phyloP scores from a whole-genome alignment of 2,113 vertebrate genomes.

The Calidris pygmaea region DNA sequence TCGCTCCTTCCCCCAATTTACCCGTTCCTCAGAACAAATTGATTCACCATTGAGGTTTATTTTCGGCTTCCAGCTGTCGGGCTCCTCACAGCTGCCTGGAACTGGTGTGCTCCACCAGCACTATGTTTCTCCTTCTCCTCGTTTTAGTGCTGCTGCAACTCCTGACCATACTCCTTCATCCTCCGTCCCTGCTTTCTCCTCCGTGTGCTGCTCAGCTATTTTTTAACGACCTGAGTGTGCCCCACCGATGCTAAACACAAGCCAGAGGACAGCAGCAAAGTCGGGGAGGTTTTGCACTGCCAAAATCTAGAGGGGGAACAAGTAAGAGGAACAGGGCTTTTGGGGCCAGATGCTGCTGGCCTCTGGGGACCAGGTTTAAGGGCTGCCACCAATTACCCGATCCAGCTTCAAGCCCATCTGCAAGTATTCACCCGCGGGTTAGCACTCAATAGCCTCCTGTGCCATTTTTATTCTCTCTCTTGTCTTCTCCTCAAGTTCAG shows the following conservation, averaged over 20 bases:
- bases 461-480: background rate
- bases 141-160: background rate
- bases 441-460: background rate
- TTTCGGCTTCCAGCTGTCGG: conserved; percentile 41
- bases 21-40: background rate
- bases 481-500: background rate
- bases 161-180: background rate
- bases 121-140: background rate
- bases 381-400: background rate
- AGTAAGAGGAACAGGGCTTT: background rate
- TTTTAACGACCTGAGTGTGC: background rate
- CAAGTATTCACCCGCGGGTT: background rate
- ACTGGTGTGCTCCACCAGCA: background rate
- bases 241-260: accelerated
- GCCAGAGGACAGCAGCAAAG: background rate
- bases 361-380: background rate
- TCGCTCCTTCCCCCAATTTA: background rate
- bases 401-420: background rate
- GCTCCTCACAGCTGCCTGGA: conserved; percentile 14
- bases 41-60: background rate
- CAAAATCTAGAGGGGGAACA: background rate
- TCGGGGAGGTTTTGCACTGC: background rate
- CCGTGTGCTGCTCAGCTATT: accelerated
- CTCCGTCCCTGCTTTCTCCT: background rate
- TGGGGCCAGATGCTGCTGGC: background rate